Conservation (phyloP, 2,113 vertebrate species). For the Myrmecobius fasciatus region DNA sequence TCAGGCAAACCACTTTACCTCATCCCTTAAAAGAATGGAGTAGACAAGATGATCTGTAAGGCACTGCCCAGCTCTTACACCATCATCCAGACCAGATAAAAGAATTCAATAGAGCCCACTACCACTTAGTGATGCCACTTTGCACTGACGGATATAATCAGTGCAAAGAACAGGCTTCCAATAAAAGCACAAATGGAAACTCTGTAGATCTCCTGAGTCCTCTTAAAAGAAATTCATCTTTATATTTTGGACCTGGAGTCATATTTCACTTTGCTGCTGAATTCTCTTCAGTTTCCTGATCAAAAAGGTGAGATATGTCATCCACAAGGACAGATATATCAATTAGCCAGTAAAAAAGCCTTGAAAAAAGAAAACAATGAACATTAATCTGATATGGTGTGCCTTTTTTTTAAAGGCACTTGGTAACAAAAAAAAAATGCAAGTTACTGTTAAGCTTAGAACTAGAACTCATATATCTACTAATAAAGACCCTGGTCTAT, state of each 20-base stretch:
- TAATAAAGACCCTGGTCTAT: not conserved
- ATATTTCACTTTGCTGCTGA: not conserved
- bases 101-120: not conserved
- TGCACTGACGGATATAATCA: not conserved
- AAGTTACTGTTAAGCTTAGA: not conserved
- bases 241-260: not conserved
- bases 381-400: not conserved
- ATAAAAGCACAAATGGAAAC: not conserved
- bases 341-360: not conserved
- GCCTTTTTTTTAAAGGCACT: not conserved
- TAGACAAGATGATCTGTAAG: not conserved
- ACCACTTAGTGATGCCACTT: not conserved
- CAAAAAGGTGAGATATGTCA: not conserved
- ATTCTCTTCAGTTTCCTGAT: not conserved
- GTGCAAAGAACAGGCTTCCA: not conserved
- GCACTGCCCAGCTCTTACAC: not conserved
- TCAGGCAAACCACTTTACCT: not conserved
- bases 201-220: not conserved
- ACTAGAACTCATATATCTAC: not conserved
- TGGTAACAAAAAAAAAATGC: not conserved
- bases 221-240: not conserved
- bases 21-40: not conserved
- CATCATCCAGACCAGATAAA: not conserved
- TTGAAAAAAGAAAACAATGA: not conserved
- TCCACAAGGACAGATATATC: not conserved